Conservation (phyloP, 2,888 invertebrate genomes). For the Lasioglossum villosulum region DNA sequence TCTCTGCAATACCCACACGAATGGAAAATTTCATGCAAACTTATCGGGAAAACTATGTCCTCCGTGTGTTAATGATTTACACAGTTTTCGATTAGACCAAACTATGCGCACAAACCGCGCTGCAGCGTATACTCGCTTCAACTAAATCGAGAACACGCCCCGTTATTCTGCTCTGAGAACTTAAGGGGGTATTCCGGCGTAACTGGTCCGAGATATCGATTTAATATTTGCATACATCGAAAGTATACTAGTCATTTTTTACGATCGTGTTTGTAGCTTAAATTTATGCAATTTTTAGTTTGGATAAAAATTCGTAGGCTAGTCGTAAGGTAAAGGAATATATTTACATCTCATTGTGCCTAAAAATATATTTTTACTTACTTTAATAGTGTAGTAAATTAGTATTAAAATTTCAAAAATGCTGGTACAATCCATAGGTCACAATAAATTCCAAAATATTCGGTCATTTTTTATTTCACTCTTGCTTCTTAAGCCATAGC, state of each 20-base stretch:
- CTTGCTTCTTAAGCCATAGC: too few relatives aligned
- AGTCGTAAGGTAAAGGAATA: too few relatives aligned
- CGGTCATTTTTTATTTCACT: too few relatives aligned
- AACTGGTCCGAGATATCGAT: not conserved
- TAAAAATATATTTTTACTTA: not conserved
- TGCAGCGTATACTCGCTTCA: not conserved
- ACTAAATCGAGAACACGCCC: not conserved
- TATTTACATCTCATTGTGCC: too few relatives aligned
- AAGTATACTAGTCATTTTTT: not conserved
- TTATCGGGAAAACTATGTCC: slow-evolving; percentile 9
- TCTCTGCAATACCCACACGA: not conserved
- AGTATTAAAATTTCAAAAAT: too few relatives aligned
- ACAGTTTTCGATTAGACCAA: slow-evolving; percentile 7
- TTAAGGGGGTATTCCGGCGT: not conserved
- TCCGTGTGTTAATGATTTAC: slow-evolving; percentile 8
- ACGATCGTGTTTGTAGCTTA: not conserved
- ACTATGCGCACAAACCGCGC: not conserved
- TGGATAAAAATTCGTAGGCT: too few relatives aligned
- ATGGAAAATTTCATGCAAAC: slow-evolving; percentile 18
- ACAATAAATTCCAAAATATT: not conserved
- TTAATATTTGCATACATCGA: too few relatives aligned
- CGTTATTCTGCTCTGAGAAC: not conserved
- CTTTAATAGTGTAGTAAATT: not conserved
- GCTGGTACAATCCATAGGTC: not conserved
- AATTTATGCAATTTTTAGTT: too few relatives aligned